Conservation (phyloP, 2,113 vertebrate genomes). For the Rhea americana region DNA sequence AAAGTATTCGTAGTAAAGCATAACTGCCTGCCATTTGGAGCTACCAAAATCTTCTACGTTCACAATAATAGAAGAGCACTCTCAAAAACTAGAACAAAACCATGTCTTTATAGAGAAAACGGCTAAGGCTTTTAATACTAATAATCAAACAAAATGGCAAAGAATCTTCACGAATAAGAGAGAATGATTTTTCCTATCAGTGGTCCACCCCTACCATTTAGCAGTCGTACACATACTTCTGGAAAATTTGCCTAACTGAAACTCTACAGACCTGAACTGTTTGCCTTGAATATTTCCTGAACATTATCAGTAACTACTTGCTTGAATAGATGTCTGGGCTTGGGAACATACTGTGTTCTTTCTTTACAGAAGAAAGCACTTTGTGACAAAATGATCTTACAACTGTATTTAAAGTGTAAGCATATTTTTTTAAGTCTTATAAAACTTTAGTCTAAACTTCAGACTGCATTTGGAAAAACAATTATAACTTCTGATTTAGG, state of each 20-base stretch:
- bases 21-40: neutral
- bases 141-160: neutral
- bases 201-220: neutral
- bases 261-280: neutral
- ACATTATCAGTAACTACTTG: neutral
- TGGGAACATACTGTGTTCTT: neutral
- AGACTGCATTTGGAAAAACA: neutral
- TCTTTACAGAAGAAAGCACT: neutral
- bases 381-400: neutral
- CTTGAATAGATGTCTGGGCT: neutral
- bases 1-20: neutral
- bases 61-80: neutral
- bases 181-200: neutral
- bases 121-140: neutral
- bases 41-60: neutral
- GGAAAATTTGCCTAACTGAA: neutral
- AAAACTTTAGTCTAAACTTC: neutral
- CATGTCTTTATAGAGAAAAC: neutral
- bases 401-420: neutral
- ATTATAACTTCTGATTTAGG: neutral
- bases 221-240: neutral
- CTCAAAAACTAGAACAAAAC: neutral
- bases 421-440: neutral
- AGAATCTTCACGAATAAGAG: neutral
- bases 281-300: conserved; percentile 29